phyloP scores from a whole-genome alignment of 2,797 vertebrate genomes.

The Mormyrops boulengeri region DNA sequence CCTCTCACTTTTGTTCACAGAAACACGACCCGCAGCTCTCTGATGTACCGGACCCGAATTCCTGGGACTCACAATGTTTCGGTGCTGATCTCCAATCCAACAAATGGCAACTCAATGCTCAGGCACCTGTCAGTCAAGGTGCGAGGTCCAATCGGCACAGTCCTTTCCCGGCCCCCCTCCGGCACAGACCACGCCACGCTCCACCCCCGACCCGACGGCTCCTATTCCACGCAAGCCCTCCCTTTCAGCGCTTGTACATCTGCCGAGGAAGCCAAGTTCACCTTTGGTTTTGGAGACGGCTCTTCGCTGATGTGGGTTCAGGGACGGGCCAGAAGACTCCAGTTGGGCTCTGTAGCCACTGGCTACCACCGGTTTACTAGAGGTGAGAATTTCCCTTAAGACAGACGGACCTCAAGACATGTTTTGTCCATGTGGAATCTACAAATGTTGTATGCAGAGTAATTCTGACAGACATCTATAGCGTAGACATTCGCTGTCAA shows the following conservation, averaged over 20 bases:
- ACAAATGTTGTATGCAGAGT: not conserved
- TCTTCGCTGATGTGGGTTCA: conserved; percentile 17
- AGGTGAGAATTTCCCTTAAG: conserved; percentile 34
- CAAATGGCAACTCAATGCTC: not conserved
- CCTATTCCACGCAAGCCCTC: not conserved
- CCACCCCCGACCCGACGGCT: not conserved
- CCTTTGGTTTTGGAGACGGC: conserved; percentile 40
- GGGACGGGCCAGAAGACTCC: not conserved
- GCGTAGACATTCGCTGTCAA: not conserved
- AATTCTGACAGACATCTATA: not conserved
- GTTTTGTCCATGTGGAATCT: not conserved
- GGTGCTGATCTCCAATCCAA: not conserved
- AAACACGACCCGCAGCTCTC: conserved; percentile 23
- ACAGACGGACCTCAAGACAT: not conserved
- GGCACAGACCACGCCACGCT: not conserved
- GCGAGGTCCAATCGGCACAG: not conserved
- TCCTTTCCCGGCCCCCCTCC: not conserved
- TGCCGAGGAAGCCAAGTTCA: conserved; percentile 23
- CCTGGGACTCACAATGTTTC: not conserved
- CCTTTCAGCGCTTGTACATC: conserved; percentile 22
- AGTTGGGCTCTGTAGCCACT: not conserved
- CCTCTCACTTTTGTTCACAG: not conserved
- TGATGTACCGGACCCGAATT: not conserved
- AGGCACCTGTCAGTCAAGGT: not conserved
- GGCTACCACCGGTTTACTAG: conserved; percentile 33